Conservation (phyloP, 2,888 invertebrate genomes). For the Meganola albula region DNA sequence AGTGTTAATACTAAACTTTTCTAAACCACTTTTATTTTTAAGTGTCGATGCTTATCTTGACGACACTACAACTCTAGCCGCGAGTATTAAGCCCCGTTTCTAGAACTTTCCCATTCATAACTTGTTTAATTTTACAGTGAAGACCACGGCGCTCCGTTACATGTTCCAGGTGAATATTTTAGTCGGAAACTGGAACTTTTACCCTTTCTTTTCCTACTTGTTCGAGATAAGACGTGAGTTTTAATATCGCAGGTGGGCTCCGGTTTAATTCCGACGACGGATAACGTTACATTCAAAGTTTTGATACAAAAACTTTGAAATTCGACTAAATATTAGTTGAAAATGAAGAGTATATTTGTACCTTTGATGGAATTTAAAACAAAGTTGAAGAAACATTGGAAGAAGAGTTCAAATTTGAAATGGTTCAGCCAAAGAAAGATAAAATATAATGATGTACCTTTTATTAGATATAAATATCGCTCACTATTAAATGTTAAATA, state of each 20-base stretch:
- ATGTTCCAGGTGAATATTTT: conserved; percentile 49
- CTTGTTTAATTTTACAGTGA: conserved; percentile 52
- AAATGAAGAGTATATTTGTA: background rate
- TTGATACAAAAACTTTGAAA: conserved; percentile 9
- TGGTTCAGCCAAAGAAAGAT: too few species aligned
- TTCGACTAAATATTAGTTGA: conserved; percentile 11
- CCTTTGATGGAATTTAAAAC: background rate
- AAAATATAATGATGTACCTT: background rate
- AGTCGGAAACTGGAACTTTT: conserved; percentile 28
- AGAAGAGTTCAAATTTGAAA: background rate
- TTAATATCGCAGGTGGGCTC: conserved; percentile 38
- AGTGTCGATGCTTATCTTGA: too few species aligned
- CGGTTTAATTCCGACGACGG: conserved; percentile 21
- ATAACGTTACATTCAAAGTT: conserved; percentile 24
- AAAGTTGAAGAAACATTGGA: background rate
- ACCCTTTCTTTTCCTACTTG: conserved; percentile 46
- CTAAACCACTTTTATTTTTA: too few species aligned
- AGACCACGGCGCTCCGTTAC: conserved; percentile 41
- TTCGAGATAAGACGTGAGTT: conserved; percentile 41
- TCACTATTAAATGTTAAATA: background rate
- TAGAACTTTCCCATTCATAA: conserved; percentile 48
- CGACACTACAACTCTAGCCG: too few species aligned
- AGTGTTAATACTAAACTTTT: too few species aligned
- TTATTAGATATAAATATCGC: background rate
- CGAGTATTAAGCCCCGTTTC: conserved; percentile 42